Conservation (phyloP, 92 coral and sea anemone species). For the Zoanthus sociatus region DNA sequence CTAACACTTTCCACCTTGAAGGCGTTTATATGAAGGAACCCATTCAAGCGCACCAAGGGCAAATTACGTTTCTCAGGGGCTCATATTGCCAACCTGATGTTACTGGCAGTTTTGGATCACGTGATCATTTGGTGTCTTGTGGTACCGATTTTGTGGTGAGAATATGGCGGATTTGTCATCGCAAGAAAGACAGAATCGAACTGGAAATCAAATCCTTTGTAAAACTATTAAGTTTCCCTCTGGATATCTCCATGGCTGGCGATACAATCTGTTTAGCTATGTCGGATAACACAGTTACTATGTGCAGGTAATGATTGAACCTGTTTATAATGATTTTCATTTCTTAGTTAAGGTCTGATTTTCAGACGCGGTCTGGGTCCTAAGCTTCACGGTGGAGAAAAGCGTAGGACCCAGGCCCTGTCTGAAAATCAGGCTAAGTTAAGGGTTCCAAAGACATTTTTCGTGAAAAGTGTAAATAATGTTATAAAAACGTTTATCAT, state of each 20-base stretch:
- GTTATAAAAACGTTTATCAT: no score
- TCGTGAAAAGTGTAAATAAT: no score
- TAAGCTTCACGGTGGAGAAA: no score
- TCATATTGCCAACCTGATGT: slow-evolving; percentile 66
- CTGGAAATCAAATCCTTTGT: slow-evolving; percentile 81
- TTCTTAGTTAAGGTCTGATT: no score
- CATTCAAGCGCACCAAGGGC: slow-evolving; percentile 95
- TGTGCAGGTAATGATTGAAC: neutral
- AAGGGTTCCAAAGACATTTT: no score
- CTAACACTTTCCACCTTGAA: slow-evolving; percentile 20
- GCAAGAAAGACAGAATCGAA: slow-evolving; percentile 42
- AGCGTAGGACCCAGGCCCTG: no score
- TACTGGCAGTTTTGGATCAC: slow-evolving; percentile 67
- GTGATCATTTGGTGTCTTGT: slow-evolving; percentile 84
- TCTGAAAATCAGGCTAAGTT: no score
- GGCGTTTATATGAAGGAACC: slow-evolving; percentile 82
- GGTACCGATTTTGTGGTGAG: slow-evolving; percentile 86
- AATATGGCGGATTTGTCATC: slow-evolving; percentile 82
- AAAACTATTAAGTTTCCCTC: slow-evolving; percentile 76
- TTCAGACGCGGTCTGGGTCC: no score
- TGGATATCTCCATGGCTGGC: slow-evolving; percentile 86
- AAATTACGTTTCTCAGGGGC: slow-evolving; percentile 76
- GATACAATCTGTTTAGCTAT: slow-evolving; percentile 84
- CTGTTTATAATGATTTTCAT: no score
- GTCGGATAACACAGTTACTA: slow-evolving; percentile 78